These are phyloP conservation scores for Lutjanus campechanus DNA, from an alignment of 2,797 vertebrate genomes.

Conservation along the genomic window DNA sequence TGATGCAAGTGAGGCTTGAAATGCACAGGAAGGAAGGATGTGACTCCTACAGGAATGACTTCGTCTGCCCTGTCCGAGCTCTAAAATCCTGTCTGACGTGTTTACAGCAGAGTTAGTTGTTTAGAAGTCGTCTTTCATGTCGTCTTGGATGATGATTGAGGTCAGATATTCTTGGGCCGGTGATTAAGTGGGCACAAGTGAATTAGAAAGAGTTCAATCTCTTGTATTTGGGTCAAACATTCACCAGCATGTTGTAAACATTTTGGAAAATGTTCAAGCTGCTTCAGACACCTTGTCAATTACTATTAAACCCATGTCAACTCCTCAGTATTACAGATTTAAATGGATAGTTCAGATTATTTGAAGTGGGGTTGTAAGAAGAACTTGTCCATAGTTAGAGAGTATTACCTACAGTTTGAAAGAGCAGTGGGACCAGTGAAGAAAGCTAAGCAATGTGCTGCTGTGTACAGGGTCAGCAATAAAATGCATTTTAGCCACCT, in stretches of 20 bases:
- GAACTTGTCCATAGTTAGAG: too few relatives aligned
- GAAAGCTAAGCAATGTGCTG: too few relatives aligned
- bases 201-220: conserved; percentile 25
- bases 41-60: conserved; percentile 3
- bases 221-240: conserved; percentile 67
- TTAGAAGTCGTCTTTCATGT: conserved; percentile 8
- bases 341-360: not conserved
- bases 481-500: too few relatives aligned
- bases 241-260: conserved; percentile 3
- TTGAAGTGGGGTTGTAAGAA: too few relatives aligned
- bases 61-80: conserved; percentile 7
- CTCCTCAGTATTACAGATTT: conserved; percentile 14
- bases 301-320: conserved; percentile 35
- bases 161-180: conserved; percentile 27
- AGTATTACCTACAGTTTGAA: too few relatives aligned
- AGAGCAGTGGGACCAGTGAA: too few relatives aligned
- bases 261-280: conserved; percentile 40
- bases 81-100: conserved; percentile 34
- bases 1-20: conserved; percentile 49
- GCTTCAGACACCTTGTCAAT: conserved; percentile 19
- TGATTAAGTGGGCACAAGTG: conserved; percentile 6
- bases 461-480: too few relatives aligned
- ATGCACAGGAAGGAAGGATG: conserved; percentile 51
- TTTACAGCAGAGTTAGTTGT: conserved; percentile 30
- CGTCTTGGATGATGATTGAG: conserved; percentile 27